These are phyloP conservation scores for Cercocebus atys DNA, from an alignment of 2,113 vertebrate species.

Conservation along the genomic window DNA sequence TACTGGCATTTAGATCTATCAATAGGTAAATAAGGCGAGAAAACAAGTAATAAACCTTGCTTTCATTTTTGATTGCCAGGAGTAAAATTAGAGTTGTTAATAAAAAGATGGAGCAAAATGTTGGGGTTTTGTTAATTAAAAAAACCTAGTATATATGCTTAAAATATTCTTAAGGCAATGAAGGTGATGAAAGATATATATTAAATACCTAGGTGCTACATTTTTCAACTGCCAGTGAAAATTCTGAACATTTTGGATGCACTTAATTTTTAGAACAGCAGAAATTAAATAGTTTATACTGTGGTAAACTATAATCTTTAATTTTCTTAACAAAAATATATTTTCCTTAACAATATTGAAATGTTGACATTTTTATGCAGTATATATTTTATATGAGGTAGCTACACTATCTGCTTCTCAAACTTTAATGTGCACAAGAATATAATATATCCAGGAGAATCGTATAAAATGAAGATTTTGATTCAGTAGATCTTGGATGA, in stretches of 20 bases:
- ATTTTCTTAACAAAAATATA: constrained; percentile 12
- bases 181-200: background rate
- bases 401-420: background rate
- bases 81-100: constrained; percentile 37
- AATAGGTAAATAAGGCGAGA: constrained; percentile 48
- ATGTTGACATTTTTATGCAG: background rate
- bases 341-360: background rate
- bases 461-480: constrained; percentile 15
- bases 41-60: constrained; percentile 26
- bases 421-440: background rate
- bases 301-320: constrained; percentile 23
- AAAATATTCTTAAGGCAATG: constrained; percentile 43
- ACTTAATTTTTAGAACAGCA: background rate
- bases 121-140: constrained; percentile 21
- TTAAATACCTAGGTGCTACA: background rate
- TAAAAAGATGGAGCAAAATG: constrained; percentile 15
- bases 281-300: constrained; percentile 32
- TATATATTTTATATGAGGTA: background rate
- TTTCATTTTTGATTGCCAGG: constrained; percentile 54
- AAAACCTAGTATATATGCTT: background rate
- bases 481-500: background rate
- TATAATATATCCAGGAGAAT: background rate
- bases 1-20: constrained; percentile 53
- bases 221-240: constrained; percentile 20
- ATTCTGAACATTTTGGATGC: background rate